Evolutionary conservation across 2,888 invertebrate species (phyloP).

Genomic region (Teleogryllus oceanicus): DNA sequence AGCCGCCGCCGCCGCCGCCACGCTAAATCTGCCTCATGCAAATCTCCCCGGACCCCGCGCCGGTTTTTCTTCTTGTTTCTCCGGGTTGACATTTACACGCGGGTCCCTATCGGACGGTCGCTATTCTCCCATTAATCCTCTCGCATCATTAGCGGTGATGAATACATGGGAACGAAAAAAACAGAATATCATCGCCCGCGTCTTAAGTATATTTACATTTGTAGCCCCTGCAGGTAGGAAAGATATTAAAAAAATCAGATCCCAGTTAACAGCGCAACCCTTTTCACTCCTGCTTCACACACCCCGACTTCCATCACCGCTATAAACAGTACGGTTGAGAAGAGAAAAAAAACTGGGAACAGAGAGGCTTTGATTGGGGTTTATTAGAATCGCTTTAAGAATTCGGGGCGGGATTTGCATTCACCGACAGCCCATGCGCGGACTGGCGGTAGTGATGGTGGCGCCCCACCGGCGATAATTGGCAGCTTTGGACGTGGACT

Average conservation of each 20-base stretch:
- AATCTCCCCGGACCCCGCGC: neutral
- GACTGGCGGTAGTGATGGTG: neutral
- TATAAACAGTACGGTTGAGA: neutral
- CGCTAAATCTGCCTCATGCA: neutral
- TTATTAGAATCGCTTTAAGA: neutral
- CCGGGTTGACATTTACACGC: neutral
- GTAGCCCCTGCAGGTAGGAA: neutral
- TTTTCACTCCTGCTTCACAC: neutral
- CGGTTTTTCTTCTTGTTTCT: constrained; percentile 5
- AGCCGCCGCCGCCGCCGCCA: neutral
- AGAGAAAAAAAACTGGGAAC: neutral
- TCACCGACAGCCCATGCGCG: too few species aligned
- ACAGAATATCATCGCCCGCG: neutral
- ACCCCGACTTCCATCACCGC: neutral
- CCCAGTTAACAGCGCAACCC: constrained; percentile 2
- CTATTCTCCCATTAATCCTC: constrained; percentile 12
- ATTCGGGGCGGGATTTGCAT: neutral
- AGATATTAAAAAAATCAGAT: constrained; percentile 1
- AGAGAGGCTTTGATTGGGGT: neutral
- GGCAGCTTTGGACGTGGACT: neutral
- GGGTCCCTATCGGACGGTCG: neutral
- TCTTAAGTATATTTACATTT: neutral
- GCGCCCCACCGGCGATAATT: neutral
- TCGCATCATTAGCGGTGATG: neutral
- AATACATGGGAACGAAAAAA: neutral